phyloP scores from a whole-genome alignment of 2,888 invertebrate species.

The Erynnis tages region DNA sequence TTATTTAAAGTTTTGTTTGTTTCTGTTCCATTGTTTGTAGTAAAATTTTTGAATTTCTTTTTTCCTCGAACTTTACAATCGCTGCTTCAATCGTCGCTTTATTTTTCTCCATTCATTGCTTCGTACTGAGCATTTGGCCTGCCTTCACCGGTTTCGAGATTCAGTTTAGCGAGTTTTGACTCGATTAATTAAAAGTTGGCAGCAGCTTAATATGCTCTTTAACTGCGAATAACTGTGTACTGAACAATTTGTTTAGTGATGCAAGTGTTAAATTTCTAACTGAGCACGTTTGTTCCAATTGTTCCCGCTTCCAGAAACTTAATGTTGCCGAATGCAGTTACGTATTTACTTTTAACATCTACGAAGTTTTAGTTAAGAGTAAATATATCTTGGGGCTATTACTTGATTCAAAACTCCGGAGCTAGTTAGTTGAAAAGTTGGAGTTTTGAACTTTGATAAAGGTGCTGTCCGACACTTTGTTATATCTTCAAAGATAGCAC shows the following conservation, averaged over 20 bases:
- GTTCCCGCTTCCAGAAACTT: constrained; percentile 21
- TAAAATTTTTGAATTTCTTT: neutral
- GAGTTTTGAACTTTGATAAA: constrained; percentile 12
- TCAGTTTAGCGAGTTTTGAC: constrained; percentile 38
- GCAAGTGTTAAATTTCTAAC: constrained; percentile 26
- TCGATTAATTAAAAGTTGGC: constrained; percentile 44
- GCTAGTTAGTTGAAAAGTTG: constrained; percentile 11
- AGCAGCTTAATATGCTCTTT: constrained; percentile 34
- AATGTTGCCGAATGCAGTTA: constrained; percentile 24
- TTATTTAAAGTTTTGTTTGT: neutral
- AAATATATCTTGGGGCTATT: constrained; percentile 14
- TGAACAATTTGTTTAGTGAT: constrained; percentile 24
- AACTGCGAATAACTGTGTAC: constrained; percentile 15
- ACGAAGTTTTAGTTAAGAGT: constrained; percentile 11
- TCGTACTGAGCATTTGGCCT: constrained; percentile 24
- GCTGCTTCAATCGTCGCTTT: neutral
- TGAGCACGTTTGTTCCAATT: constrained; percentile 23
- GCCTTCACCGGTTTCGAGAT: constrained; percentile 31
- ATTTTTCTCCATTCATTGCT: neutral
- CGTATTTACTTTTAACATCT: constrained; percentile 18
- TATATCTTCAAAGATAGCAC: neutral
- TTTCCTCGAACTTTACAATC: no score
- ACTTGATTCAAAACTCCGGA: constrained; percentile 11
- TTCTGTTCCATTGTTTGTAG: neutral
- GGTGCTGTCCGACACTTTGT: neutral